These are phyloP conservation scores for Lepidurus packardi DNA, from an alignment of 1,140 invertebrate genomes.

Conservation along the genomic window DNA sequence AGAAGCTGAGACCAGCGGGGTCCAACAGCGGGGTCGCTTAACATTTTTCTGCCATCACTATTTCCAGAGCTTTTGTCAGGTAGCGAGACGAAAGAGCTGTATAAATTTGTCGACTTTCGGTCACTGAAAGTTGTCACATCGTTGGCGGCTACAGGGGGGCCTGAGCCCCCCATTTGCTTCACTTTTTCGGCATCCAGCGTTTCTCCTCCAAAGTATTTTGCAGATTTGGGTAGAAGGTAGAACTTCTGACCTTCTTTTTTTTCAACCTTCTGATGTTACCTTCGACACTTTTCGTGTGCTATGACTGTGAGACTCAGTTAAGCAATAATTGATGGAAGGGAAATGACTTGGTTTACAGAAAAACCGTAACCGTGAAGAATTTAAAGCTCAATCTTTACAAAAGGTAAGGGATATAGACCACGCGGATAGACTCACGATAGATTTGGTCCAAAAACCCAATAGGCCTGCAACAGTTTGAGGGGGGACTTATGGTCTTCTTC, in stretches of 20 bases:
- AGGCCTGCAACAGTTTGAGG: not conserved
- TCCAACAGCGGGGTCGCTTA: conserved; percentile 16
- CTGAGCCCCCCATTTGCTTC: not conserved
- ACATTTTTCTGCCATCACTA: conserved; percentile 7
- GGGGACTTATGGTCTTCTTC: not conserved
- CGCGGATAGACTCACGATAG: not conserved
- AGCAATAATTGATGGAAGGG: conserved; percentile 14
- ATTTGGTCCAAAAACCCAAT: not conserved
- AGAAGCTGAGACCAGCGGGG: conserved; percentile 20
- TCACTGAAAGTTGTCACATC: conserved; percentile 19
- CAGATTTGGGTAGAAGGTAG: not conserved
- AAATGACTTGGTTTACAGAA: conserved; percentile 10
- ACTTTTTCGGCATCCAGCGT: not conserved
- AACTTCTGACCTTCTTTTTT: not conserved
- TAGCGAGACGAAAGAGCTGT: conserved; percentile 21
- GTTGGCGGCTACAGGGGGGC: conserved; percentile 19
- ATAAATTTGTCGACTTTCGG: conserved; percentile 22
- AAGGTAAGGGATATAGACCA: not conserved
- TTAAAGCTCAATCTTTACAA: not conserved
- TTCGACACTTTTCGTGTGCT: conserved; percentile 9
- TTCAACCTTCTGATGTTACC: not conserved
- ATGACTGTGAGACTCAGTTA: conserved; percentile 3
- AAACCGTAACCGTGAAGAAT: conserved; percentile 10
- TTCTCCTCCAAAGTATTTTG: not conserved
- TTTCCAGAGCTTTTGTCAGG: conserved; percentile 14